Evolutionary conservation across 1,140 invertebrate species (phyloP), one percentile per base, ranked within the genome.

Genomic region (Brachionus calyciflorus): DNA sequence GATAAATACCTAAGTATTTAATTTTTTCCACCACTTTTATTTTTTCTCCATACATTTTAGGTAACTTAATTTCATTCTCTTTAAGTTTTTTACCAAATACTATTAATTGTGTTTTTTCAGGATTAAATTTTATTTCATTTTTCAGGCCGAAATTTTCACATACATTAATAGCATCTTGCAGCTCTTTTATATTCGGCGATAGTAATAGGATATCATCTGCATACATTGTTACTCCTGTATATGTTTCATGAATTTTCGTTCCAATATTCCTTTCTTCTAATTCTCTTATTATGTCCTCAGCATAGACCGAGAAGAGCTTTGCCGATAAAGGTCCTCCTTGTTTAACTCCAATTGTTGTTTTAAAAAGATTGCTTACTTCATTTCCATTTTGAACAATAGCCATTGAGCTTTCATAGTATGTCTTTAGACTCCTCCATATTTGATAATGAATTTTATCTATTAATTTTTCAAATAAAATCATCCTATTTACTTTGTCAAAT

Each of bases 131-230:
- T 30, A 57, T 57, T 28, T 30, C 53, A 33, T 30, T 28, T 33
- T 33, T 57, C 28, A n/a, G 28, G 17, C 28, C 26, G 30, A 17
- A 30, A 30, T 57, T 33, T 57, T 57, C 26, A 24, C 24, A 30
- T 26, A 57, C 17, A 30, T 33, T 9, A 2, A 57, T 9, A 30
- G 24, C 24, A 17, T 57, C 28, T 57, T 57, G 26, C 17, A 30
- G 53, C 17, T 33, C 53, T 33, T 57, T 57, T 26, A 30, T 57
- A n/a, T 1, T 30, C 30, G 53, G 9, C 24, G 17, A 30, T 28
- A 57, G 24, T 24, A 57, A n/a, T 53, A 53, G n/a, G 9, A 57
- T 57, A 30, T 57, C 24, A 33, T 57, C 53, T 30, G 53, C 53
- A 33, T 57, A 33, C 12, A 33, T n/a, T 14, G 33, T 12, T 57